A percentile compares a stretch with the other conserved stretches of the same genome.
phyloP scores from a whole-genome alignment of 2,888 invertebrate genomes.

The Drosophila sordidula region DNA sequence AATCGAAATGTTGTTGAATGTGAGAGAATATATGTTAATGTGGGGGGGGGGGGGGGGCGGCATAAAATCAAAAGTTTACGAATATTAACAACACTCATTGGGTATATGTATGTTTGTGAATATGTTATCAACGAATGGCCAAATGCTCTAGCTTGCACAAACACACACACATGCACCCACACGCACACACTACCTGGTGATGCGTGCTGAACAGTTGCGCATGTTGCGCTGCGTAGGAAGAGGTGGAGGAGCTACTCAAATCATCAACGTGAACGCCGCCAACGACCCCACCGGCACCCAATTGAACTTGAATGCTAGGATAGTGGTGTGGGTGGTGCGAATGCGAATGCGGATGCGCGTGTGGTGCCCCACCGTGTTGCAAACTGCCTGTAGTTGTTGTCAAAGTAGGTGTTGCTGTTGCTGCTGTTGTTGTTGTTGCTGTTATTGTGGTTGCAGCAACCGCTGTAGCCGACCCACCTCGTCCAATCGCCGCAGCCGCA shows the following conservation, averaged over 20 bases:
- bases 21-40: conserved; percentile 15
- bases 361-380: conserved; percentile 45
- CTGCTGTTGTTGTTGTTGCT: conserved; percentile 53
- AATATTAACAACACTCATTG: conserved; percentile 39
- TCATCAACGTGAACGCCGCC: conserved; percentile 60
- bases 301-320: conserved; percentile 63
- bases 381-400: conserved; percentile 60
- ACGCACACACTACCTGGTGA: conserved; percentile 84
- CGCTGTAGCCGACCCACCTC: conserved; percentile 79
- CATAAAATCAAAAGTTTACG: conserved; percentile 49
- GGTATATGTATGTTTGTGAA: conserved; percentile 27
- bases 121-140: conserved; percentile 35
- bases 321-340: conserved; percentile 52
- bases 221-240: conserved; percentile 70
- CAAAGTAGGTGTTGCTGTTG: conserved; percentile 51
- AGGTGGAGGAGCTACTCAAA: conserved; percentile 67
- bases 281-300: conserved; percentile 43
- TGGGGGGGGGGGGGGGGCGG: conserved; percentile 20
- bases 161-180: conserved; percentile 42
- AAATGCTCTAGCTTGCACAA: conserved; percentile 46
- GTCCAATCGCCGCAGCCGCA: conserved; percentile 66
- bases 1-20: conserved; percentile 17
- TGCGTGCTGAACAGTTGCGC: conserved; percentile 80
- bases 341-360: conserved; percentile 38
- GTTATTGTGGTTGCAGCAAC: conserved; percentile 49